A percentile compares a stretch with the other conserved stretches of the same genome.
These are phyloP conservation scores for Labrus mixtus DNA, from an alignment of 2,113 vertebrate genomes.

Conservation along the genomic window DNA sequence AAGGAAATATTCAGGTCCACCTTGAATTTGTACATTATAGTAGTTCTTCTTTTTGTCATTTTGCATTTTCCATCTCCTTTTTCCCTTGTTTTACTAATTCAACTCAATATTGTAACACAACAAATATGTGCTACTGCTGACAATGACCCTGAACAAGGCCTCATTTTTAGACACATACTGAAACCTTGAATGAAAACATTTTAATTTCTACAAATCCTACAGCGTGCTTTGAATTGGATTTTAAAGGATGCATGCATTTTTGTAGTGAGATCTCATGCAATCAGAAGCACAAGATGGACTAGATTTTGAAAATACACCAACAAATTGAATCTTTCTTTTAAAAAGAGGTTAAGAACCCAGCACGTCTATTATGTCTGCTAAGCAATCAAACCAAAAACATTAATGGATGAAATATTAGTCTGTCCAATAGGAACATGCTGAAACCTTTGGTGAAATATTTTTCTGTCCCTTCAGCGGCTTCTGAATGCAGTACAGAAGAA, in stretches of 20 bases:
- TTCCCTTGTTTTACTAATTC: too few relatives aligned
- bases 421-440: background rate
- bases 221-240: background rate
- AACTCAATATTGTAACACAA: too few relatives aligned
- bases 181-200: too few relatives aligned
- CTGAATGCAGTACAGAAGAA: conserved; percentile 85
- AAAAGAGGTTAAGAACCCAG: background rate
- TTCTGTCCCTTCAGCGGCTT: conserved; percentile 73
- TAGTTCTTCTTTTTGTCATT: too few relatives aligned
- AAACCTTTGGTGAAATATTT: background rate
- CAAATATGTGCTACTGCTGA: too few relatives aligned
- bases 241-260: background rate
- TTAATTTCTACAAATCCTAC: too few relatives aligned
- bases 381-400: background rate
- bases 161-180: too few relatives aligned
- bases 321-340: background rate
- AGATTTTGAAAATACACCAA: background rate
- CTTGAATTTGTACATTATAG: too few relatives aligned
- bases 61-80: too few relatives aligned
- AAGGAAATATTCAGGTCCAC: too few relatives aligned
- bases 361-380: background rate
- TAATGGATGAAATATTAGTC: background rate
- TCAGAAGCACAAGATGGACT: background rate
- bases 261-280: background rate
- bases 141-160: too few relatives aligned